These are phyloP conservation scores for Drosophila grimshawi DNA, from an alignment of 1,140 invertebrate genomes.

Conservation along the genomic window DNA sequence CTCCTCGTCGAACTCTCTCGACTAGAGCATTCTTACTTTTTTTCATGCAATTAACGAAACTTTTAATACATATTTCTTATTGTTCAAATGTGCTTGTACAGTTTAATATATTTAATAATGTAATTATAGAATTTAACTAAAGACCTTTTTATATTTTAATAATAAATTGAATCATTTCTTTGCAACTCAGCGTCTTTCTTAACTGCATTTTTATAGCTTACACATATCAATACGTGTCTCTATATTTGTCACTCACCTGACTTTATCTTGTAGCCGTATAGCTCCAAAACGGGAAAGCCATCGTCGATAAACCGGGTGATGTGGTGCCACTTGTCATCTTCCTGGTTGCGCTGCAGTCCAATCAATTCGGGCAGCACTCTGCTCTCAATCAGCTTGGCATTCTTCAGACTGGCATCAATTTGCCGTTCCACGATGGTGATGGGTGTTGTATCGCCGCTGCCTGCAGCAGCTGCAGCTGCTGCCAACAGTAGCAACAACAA, in stretches of 20 bases:
- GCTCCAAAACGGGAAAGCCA: slow-evolving; percentile 78
- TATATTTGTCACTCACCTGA: slow-evolving; percentile 61
- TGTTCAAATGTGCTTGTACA: too few species aligned
- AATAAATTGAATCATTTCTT: too few species aligned
- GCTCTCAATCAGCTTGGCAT: slow-evolving; percentile 80
- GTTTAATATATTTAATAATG: too few species aligned
- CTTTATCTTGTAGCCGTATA: slow-evolving; percentile 76
- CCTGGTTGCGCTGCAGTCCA: slow-evolving; percentile 62
- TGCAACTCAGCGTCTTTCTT: too few species aligned
- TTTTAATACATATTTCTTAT: too few species aligned
- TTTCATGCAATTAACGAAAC: too few species aligned
- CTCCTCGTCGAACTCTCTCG: too few species aligned
- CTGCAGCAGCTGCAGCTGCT: slow-evolving; percentile 27
- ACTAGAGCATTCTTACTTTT: too few species aligned
- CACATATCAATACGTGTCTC: too few species aligned
- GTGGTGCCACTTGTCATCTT: slow-evolving; percentile 82
- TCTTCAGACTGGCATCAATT: slow-evolving; percentile 77
- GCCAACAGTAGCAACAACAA: slow-evolving; percentile 58
- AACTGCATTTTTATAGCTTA: too few species aligned
- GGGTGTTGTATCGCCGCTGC: slow-evolving; percentile 31
- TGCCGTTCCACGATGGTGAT: slow-evolving; percentile 55
- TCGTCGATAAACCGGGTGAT: slow-evolving; percentile 80
- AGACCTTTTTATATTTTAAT: too few species aligned
- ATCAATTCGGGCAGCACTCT: slow-evolving; percentile 79
- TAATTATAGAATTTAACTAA: too few species aligned